Evolutionary conservation across 2,113 vertebrate species (phyloP).

Genomic region (Dasyurus viverrinus): DNA sequence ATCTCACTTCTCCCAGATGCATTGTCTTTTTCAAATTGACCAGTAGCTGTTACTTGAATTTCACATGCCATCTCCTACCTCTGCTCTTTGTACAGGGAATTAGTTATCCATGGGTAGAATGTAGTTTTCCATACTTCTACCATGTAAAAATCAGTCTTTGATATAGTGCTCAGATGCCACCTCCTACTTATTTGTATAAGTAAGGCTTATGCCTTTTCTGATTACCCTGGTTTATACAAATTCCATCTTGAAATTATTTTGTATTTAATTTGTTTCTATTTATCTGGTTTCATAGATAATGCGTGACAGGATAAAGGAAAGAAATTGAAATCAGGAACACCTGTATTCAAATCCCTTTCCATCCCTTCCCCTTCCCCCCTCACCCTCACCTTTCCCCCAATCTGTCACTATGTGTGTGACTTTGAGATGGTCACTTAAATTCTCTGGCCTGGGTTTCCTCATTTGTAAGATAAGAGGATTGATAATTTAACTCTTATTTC

Average conservation of each 20-base stretch:
- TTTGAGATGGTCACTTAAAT: background rate
- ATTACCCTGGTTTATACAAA: background rate
- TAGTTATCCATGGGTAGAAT: background rate
- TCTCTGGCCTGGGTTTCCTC: background rate
- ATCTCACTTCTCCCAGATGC: background rate
- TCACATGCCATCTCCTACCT: background rate
- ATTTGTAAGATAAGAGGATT: background rate
- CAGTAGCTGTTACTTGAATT: background rate
- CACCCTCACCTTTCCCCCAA: too few relatives aligned
- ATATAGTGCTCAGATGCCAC: background rate
- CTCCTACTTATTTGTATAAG: background rate
- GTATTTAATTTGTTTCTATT: background rate
- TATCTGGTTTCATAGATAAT: background rate
- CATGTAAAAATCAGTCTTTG: background rate
- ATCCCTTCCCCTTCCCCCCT: too few relatives aligned
- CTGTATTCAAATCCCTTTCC: background rate
- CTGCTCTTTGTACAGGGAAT: background rate
- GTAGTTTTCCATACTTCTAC: background rate
- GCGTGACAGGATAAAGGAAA: background rate
- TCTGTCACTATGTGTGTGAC: background rate
- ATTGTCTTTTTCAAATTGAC: background rate
- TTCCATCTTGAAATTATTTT: background rate
- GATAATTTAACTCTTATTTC: background rate
- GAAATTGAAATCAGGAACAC: background rate
- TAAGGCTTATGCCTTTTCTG: background rate